Evolutionary conservation across 2,888 invertebrate species (phyloP).

Genomic region (Tubulanus polymorphus): DNA sequence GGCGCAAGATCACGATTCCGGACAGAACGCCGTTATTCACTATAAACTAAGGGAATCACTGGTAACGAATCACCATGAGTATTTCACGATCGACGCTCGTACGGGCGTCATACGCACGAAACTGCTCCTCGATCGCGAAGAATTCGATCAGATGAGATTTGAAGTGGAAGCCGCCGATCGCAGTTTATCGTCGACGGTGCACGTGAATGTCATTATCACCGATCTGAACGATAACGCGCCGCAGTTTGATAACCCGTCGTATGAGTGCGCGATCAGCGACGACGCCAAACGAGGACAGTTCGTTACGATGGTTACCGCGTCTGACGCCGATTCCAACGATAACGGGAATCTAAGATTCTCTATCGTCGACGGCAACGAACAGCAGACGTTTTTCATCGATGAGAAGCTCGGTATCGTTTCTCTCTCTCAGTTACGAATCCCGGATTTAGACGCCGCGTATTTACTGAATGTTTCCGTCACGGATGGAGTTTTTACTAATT

Average conservation of each 20-base stretch:
- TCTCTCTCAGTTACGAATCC: conserved; percentile 71
- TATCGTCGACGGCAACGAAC: conserved; percentile 75
- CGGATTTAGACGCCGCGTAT: conserved; percentile 64
- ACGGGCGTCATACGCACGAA: conserved; percentile 74
- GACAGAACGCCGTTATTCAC: conserved; percentile 58
- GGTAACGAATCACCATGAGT: conserved; percentile 58
- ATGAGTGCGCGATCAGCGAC: conserved; percentile 73
- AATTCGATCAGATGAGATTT: conserved; percentile 66
- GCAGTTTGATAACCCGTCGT: conserved; percentile 54
- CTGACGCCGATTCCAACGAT: conserved; percentile 81
- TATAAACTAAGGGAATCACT: conserved; percentile 54
- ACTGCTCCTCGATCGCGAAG: conserved; percentile 39
- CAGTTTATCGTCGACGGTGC: conserved; percentile 72
- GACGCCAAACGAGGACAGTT: conserved; percentile 82
- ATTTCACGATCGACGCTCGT: conserved; percentile 72
- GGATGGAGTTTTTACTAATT: conserved; percentile 91
- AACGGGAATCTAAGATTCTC: conserved; percentile 71
- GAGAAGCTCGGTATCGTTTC: conserved; percentile 60
- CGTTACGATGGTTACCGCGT: conserved; percentile 81
- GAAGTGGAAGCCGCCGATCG: conserved; percentile 76
- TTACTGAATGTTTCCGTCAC: conserved; percentile 88
- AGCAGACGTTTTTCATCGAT: conserved; percentile 47
- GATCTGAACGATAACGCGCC: conserved; percentile 92
- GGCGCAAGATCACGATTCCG: conserved; percentile 46
- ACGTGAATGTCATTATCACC: conserved; percentile 76